Base-by-base conservation (phyloP, 1,140 invertebrate species). In the Orius insidiosus region DNA sequence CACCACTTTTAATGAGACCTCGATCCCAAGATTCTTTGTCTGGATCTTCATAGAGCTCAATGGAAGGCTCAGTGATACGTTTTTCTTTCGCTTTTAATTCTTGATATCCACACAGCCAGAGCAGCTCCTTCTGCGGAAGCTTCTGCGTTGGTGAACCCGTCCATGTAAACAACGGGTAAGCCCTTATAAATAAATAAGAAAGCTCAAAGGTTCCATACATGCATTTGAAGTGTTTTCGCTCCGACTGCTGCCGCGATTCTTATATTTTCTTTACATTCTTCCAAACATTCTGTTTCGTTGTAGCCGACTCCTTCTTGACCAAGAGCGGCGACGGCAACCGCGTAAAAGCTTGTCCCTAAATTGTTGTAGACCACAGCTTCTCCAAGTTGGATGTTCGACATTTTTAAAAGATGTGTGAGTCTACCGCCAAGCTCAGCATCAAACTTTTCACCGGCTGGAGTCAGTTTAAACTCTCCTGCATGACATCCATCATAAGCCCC, bases 1-100 rank as follows among this genome's bases (percentile, higher is more conserved):
- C 78, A 43, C 82, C 70, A 0, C 82, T 83, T 60, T 85, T 76
- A 3, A 76, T 66, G 14, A 65, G 51, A 1, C 88, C 88, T 55
- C 68, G 56, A 10, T 66, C 64, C 85, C 85, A 93, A 71, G 82
- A 13, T 74, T 55, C 34, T 69, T 68, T 44, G 84, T 60, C 13
- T 65, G 59, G 33, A 71, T 53, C 41, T 9, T 62, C 61, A 15
- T 59, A 61, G 3, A 64, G 48, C 5, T 39, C 30, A 5, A 51
- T 24, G 10, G 40, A 31, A 1, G 46, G 32, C 19, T 41, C 42
- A 1, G 40, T 33, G 2, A 62, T 10, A 2, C 37, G 62, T 37
- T 77, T 75, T 3, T 72, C 64, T 42, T 65, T 59, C 40, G 58
- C 62, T 61, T 80, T 81, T 44, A 71, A 68, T 44, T 76, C 75